phyloP scores from a whole-genome alignment of 2,888 invertebrate genomes.

The Epirrhoe tristata region DNA sequence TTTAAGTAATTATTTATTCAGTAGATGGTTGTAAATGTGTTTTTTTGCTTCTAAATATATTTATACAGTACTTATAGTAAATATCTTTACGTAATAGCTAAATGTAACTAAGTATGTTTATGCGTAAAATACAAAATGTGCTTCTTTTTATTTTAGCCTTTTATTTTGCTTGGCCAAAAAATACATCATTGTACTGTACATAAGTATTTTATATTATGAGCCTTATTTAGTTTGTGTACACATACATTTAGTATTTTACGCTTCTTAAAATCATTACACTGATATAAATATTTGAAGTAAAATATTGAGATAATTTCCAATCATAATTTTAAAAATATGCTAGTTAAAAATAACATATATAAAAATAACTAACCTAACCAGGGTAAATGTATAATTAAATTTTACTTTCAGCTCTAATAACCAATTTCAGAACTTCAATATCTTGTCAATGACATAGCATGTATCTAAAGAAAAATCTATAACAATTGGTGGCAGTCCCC shows the following conservation, averaged over 20 bases:
- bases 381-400: conserved; percentile 18
- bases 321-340: conserved; percentile 69
- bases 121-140: conserved; percentile 73
- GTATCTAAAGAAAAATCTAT: neutral
- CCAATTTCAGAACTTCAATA: conserved; percentile 5
- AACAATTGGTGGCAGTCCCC: conserved; percentile 11
- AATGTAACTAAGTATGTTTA: conserved; percentile 51
- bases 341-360: conserved; percentile 59
- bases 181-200: conserved; percentile 17
- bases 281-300: conserved; percentile 4
- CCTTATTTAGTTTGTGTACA: conserved; percentile 45
- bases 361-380: conserved; percentile 58
- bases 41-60: conserved; percentile 41
- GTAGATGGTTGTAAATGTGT: conserved; percentile 46
- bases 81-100: conserved; percentile 42
- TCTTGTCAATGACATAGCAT: conserved; percentile 12
- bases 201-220: conserved; percentile 27
- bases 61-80: conserved; percentile 24
- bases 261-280: conserved; percentile 44
- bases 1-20: conserved; percentile 4
- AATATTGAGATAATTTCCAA: conserved; percentile 45
- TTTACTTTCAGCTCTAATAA: conserved; percentile 6
- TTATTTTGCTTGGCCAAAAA: conserved; percentile 61
- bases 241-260: conserved; percentile 69
- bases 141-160: conserved; percentile 65